Conservation (phyloP, 37 sponge, comb jelly and placozoan species). For the Mnemiopsis leidyi region DNA sequence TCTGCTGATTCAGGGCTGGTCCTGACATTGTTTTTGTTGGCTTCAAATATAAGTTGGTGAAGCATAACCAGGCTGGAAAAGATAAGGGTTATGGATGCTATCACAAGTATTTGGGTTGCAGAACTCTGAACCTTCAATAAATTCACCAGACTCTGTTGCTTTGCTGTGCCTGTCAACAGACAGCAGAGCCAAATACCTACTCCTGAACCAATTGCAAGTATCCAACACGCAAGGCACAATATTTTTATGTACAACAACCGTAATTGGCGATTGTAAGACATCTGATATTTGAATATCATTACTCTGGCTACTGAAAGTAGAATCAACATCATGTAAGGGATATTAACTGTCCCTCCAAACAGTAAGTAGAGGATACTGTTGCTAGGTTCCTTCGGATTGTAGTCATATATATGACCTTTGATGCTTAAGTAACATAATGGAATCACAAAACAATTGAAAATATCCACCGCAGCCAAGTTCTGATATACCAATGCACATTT, state of each 20-base stretch:
- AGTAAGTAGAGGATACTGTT: conserved; percentile 8
- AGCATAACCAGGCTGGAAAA: not conserved
- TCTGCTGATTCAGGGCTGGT: not conserved
- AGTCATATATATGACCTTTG: not conserved
- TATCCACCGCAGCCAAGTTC: conserved; percentile 4
- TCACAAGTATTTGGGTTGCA: not conserved
- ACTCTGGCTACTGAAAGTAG: not conserved
- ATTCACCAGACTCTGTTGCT: not conserved
- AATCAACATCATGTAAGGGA: not conserved
- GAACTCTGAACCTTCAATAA: not conserved
- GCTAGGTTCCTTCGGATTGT: not conserved
- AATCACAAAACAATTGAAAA: conserved; percentile 1
- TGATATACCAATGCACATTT: not conserved
- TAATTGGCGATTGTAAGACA: not conserved
- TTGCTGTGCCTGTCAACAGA: not conserved
- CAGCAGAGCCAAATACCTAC: not conserved
- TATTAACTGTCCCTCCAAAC: not conserved
- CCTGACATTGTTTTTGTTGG: not conserved
- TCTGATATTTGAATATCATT: conserved; percentile 20
- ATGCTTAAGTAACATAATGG: not conserved
- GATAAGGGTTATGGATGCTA: not conserved
- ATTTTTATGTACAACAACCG: not conserved
- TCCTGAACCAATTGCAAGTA: not conserved
- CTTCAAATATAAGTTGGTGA: not conserved
- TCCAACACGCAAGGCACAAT: not conserved